Base-by-base conservation (phyloP, 2,797 vertebrate species). In the Zenarchopterus dispar region DNA sequence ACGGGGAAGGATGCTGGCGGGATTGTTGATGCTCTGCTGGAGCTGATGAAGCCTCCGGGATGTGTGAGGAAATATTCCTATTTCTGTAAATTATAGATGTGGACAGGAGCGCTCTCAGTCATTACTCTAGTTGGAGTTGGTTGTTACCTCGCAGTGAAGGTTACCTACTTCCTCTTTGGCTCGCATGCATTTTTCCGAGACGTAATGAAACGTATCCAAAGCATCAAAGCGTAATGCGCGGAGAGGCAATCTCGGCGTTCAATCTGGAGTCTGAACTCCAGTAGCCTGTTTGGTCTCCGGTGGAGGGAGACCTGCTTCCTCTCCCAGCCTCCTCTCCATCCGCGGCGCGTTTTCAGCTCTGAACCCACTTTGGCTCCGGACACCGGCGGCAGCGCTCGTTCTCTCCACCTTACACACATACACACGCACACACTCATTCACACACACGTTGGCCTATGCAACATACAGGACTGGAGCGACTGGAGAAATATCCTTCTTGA, bases 281-380 rank as follows among this genome's bases (percentile, higher is more conserved):
- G 57, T n/a, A 52, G 73, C 41, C 64, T 11, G 67, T 46, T 57
- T 43, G 71, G 49, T 73, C 73, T 76, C 77, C 10, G 66, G 73
- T 56, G 67, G 57, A 2, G 42, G 6, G 61, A 62, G 60, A 63
- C 62, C 49, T 47, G 65, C 64, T 54, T 76, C 59, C 51, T 67
- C 80, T 18, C 74, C 73, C 77, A 65, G 73, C 66, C 56, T 57
- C 24, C 63, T 28, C 75, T 75, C 73, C 62, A 58, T 76, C 78
- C 66, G 49, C 52, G 70, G 81, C 73, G 71, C 85, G 71, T 84
- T 80, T 85, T 75, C 62, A 44, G 62, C 54, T 75, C 64, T 77
- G 78, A 84, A 52, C 63, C 53, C 75, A 66, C 71, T 65, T 54
- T 43, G 62, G 64, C 56, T 82, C 41, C 24, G 62, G 64, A 73